Percentiles rank a stretch among this genome's conserved stretches.
Conservation (phyloP, 2,888 invertebrate genomes). For the Drosophila villosipedis region DNA sequence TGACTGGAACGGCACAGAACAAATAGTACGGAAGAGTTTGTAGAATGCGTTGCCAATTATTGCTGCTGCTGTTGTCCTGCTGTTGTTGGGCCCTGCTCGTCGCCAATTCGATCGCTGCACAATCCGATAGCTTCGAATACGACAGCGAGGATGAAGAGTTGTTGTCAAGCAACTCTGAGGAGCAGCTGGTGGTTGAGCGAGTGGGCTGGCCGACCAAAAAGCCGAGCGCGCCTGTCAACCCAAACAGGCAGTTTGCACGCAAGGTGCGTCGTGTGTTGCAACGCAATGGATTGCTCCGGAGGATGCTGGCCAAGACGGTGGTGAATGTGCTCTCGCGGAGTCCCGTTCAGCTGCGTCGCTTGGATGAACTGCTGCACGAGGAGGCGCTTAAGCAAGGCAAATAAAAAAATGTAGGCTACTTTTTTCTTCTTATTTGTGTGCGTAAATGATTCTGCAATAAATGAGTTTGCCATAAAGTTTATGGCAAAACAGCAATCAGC, state of each 20-base stretch:
- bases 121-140: neutral
- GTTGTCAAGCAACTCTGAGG: neutral
- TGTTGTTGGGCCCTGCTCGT: slow-evolving; percentile 17
- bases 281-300: neutral
- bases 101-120: neutral
- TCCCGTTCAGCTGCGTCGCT: slow-evolving; percentile 3
- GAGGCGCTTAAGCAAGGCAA: slow-evolving; percentile 4
- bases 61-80: slow-evolving; percentile 10
- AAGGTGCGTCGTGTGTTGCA: slow-evolving; percentile 14
- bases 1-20: neutral
- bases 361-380: slow-evolving; percentile 26
- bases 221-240: neutral
- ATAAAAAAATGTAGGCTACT: neutral
- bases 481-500: slow-evolving; percentile 23
- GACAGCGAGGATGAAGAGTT: neutral
- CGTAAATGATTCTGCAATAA: slow-evolving; percentile 33
- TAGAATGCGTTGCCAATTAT: slow-evolving; percentile 21
- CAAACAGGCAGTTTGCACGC: neutral
- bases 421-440: neutral
- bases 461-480: slow-evolving; percentile 34
- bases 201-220: neutral
- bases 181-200: neutral
- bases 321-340: neutral
- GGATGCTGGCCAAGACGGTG: slow-evolving; percentile 19
- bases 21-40: neutral